Evolutionary conservation across 2,113 vertebrate genomes (phyloP).

Genomic region (Mobula birostris): DNA sequence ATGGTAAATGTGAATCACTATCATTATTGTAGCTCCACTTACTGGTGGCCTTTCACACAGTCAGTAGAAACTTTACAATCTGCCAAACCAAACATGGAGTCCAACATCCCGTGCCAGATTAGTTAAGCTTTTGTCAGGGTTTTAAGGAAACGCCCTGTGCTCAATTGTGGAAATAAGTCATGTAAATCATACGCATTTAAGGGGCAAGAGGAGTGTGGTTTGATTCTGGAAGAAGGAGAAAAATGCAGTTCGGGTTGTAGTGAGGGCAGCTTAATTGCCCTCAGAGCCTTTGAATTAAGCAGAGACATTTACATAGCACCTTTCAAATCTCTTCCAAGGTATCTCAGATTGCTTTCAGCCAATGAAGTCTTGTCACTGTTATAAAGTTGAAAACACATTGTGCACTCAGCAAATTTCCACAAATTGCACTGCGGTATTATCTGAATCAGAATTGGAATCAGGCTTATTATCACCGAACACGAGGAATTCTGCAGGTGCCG

Average conservation of each 20-base stretch:
- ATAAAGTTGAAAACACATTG: too few species aligned
- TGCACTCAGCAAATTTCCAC: too few species aligned
- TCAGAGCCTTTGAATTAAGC: not conserved
- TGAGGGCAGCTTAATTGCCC: not conserved
- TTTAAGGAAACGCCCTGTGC: not conserved
- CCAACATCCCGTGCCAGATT: not conserved
- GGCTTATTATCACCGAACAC: too few species aligned
- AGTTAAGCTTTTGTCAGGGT: not conserved
- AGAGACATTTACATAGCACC: not conserved
- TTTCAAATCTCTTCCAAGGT: too few species aligned
- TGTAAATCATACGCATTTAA: not conserved
- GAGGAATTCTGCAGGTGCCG: too few species aligned
- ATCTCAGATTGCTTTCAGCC: too few species aligned
- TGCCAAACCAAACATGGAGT: not conserved
- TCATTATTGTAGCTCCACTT: not conserved
- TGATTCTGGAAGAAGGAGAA: too few species aligned
- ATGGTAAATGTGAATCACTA: not conserved
- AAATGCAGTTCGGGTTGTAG: not conserved
- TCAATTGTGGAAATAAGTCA: not conserved
- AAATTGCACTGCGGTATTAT: too few species aligned
- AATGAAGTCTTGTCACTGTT: too few species aligned
- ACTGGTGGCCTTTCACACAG: not conserved
- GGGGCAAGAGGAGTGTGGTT: too few species aligned
- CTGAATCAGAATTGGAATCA: too few species aligned
- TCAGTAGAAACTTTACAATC: not conserved